Conservation (phyloP, 2,888 invertebrate species). For the Phalera bucephala region DNA sequence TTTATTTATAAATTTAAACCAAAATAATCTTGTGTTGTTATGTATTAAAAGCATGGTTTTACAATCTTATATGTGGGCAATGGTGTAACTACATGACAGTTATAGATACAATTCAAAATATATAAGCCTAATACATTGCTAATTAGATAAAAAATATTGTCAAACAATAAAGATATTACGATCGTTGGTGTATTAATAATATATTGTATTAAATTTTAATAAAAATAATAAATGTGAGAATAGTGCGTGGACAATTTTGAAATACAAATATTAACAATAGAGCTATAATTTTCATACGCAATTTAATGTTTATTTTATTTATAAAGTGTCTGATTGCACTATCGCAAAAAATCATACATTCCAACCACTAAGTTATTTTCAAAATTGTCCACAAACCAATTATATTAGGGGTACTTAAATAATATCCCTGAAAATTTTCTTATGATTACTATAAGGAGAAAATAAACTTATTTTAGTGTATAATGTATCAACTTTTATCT, state of each 20-base stretch:
- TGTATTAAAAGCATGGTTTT: too few species aligned
- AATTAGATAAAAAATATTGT: constrained; percentile 17
- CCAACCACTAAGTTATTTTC: too few species aligned
- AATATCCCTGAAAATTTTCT: constrained; percentile 65
- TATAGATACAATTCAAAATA: constrained; percentile 13
- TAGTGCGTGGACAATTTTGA: constrained; percentile 23
- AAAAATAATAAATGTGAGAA: constrained; percentile 15
- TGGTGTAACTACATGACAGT: too few species aligned
- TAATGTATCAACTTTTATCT: constrained; percentile 62
- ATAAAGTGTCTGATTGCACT: too few species aligned
- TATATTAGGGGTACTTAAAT: constrained; percentile 33
- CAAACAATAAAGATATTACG: constrained; percentile 26
- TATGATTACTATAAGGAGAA: constrained; percentile 79
- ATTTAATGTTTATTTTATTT: too few species aligned
- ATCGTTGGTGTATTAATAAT: constrained; percentile 32
- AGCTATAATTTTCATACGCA: too few species aligned
- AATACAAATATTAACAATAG: too few species aligned
- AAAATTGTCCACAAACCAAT: constrained; percentile 28
- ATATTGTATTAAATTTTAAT: constrained; percentile 25
- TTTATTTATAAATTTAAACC: too few species aligned
- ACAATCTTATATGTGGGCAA: too few species aligned
- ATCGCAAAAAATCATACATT: too few species aligned
- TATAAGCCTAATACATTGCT: constrained; percentile 39
- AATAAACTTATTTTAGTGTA: constrained; percentile 67
- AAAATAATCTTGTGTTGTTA: too few species aligned